Conservation (phyloP, 2,888 invertebrate species). For the Mythimna pallens region DNA sequence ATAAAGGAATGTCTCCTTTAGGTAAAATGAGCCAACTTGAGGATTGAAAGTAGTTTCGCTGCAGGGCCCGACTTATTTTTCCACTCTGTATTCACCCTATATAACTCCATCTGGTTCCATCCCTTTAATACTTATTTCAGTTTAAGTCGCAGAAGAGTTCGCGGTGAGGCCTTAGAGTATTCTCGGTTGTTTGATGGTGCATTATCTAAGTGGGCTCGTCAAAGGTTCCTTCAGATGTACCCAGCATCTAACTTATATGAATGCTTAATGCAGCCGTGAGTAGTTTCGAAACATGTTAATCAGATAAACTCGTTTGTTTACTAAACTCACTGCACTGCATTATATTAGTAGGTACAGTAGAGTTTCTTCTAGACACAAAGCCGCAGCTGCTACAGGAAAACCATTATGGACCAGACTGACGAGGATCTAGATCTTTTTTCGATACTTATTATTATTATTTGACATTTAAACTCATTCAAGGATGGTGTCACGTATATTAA, state of each 20-base stretch:
- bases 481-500: constrained; percentile 8
- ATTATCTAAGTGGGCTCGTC: constrained; percentile 11
- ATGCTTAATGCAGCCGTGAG: constrained; percentile 36
- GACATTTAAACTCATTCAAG: constrained; percentile 28
- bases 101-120: too few species aligned
- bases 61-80: too few species aligned
- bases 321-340: background rate
- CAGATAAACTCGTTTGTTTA: constrained; percentile 28
- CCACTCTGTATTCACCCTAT: too few species aligned
- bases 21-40: too few species aligned
- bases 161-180: background rate
- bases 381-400: constrained; percentile 1
- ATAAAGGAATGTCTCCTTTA: too few species aligned
- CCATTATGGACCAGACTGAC: background rate
- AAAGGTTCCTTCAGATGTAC: constrained; percentile 2
- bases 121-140: too few species aligned
- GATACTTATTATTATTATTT: background rate
- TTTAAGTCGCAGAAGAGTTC: background rate
- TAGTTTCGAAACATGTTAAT: constrained; percentile 30
- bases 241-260: constrained; percentile 15
- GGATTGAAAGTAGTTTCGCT: too few species aligned
- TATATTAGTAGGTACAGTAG: too few species aligned
- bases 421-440: background rate
- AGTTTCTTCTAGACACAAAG: background rate
- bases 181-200: constrained; percentile 9